A percentile compares a stretch with the other conserved stretches of the same genome.
Conservation (phyloP, 2,888 invertebrate genomes). For the Eilema griseolum region DNA sequence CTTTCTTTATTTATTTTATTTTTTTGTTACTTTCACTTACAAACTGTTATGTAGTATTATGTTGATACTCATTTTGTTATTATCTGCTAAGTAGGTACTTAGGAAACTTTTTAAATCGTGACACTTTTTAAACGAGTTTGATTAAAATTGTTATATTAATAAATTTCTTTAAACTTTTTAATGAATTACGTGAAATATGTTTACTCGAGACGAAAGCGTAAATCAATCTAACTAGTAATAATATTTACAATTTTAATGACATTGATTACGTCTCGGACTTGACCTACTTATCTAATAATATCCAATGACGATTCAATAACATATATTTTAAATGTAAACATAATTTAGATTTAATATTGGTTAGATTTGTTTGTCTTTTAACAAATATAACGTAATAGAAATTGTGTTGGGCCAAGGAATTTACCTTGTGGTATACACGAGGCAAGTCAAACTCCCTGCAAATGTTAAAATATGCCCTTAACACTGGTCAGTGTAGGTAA, state of each 20-base stretch:
- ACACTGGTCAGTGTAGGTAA: too few species aligned
- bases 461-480: too few species aligned
- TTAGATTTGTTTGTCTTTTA: not conserved
- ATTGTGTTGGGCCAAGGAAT: not conserved
- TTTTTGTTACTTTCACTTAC: not conserved
- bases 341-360: not conserved
- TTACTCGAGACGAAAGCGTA: not conserved
- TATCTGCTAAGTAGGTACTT: not conserved
- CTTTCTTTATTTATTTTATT: not conserved
- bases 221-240: slow-evolving; percentile 4
- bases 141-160: not conserved
- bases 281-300: slow-evolving; percentile 21
- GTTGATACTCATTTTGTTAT: not conserved
- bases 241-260: slow-evolving; percentile 5
- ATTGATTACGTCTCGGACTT: slow-evolving; percentile 18
- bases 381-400: not conserved
- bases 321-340: not conserved
- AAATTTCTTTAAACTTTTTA: not conserved
- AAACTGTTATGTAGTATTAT: not conserved
- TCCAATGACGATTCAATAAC: not conserved
- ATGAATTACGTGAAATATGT: not conserved
- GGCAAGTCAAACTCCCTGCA: too few species aligned
- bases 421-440: not conserved
- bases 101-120: not conserved
- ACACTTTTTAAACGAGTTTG: not conserved